A percentile compares a stretch with the other conserved stretches of the same genome.
Evolutionary conservation across 2,113 vertebrate genomes (phyloP).

Genomic region (Otis tarda): DNA sequence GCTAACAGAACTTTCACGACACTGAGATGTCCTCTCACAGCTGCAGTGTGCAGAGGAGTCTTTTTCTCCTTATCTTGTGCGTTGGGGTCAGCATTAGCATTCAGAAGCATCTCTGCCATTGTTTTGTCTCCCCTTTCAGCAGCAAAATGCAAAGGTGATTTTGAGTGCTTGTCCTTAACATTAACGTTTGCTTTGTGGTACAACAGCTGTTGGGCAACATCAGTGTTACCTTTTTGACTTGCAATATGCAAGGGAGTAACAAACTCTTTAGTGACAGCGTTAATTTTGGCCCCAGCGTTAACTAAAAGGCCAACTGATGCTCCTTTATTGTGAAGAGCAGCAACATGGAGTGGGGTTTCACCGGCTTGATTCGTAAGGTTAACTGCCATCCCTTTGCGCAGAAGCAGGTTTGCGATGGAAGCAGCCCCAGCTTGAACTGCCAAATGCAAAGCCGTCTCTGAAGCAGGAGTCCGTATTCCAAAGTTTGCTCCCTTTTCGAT

Average conservation of each 20-base stretch:
- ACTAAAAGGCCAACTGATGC: conserved; percentile 57
- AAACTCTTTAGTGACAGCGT: conserved; percentile 62
- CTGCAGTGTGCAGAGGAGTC: conserved; percentile 77
- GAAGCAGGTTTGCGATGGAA: conserved; percentile 59
- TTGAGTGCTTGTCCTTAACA: conserved; percentile 69
- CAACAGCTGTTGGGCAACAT: conserved; percentile 68
- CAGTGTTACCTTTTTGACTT: conserved; percentile 61
- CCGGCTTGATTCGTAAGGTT: conserved; percentile 64
- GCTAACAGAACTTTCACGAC: conserved; percentile 54
- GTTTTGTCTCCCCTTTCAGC: conserved; percentile 45
- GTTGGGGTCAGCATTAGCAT: conserved; percentile 65
- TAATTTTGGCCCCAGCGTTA: conserved; percentile 72
- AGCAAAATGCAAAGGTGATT: conserved; percentile 77
- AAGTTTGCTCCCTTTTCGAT: conserved; percentile 65
- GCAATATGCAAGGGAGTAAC: conserved; percentile 75
- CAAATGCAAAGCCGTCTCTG: conserved; percentile 77
- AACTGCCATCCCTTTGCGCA: conserved; percentile 66
- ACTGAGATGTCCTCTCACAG: conserved; percentile 56
- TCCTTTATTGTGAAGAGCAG: conserved; percentile 62
- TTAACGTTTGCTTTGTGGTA: conserved; percentile 66
- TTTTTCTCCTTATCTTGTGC: conserved; percentile 77
- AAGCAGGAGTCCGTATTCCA: conserved; percentile 57
- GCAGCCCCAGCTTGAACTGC: conserved; percentile 70
- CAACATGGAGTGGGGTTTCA: conserved; percentile 74
- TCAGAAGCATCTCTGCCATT: conserved; percentile 73